Conservation (phyloP, 2,888 invertebrate species). For the Polydesmus complanatus region DNA sequence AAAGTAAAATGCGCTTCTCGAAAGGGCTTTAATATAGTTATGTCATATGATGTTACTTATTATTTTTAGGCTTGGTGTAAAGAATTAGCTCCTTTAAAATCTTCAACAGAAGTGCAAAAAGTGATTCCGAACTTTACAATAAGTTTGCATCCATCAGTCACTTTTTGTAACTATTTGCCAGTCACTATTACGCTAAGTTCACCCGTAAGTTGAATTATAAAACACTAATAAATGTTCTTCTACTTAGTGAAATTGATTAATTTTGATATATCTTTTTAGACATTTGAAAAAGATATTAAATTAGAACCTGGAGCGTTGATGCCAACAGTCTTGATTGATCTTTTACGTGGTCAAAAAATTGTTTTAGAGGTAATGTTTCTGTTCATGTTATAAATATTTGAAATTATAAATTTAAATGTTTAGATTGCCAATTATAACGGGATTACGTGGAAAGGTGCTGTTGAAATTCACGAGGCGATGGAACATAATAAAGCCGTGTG, state of each 20-base stretch:
- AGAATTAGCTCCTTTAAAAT: constrained; percentile 35
- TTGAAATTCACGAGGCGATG: constrained; percentile 49
- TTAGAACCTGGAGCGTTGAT: constrained; percentile 43
- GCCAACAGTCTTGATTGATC: constrained; percentile 51
- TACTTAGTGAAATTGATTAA: no score
- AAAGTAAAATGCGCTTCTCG: constrained; percentile 43
- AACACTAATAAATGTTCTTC: background rate
- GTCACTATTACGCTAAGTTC: constrained; percentile 46
- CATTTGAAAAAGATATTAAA: constrained; percentile 12
- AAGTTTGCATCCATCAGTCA: constrained; percentile 55
- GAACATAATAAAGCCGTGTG: constrained; percentile 45
- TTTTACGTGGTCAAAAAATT: constrained; percentile 38
- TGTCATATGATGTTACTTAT: constrained; percentile 17
- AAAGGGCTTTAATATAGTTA: no score
- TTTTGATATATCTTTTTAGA: constrained; percentile 8
- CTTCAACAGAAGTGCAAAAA: constrained; percentile 26
- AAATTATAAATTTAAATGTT: constrained; percentile 8
- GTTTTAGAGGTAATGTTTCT: constrained; percentile 26
- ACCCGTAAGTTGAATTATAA: constrained; percentile 14
- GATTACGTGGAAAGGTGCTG: constrained; percentile 52
- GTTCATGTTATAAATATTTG: background rate
- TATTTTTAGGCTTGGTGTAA: constrained; percentile 34
- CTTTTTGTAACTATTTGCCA: constrained; percentile 61
- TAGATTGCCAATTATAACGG: constrained; percentile 49
- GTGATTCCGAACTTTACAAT: constrained; percentile 57